These are phyloP conservation scores for Ephialtes manifestator DNA, from an alignment of 2,888 invertebrate species.

Conservation along the genomic window DNA sequence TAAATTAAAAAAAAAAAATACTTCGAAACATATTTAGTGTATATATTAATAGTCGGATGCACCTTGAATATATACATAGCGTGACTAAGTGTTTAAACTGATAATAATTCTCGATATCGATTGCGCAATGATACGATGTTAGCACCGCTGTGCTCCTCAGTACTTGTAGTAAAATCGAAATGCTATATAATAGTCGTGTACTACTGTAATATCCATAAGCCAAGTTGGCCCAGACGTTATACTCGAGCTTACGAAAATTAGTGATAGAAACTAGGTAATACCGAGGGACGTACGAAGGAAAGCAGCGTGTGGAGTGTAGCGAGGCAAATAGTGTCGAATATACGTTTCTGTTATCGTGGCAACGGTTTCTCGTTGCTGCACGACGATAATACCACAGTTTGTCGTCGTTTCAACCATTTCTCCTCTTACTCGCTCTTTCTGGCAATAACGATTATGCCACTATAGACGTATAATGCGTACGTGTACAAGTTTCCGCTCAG, in stretches of 20 bases:
- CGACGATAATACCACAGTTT: constrained; percentile 40
- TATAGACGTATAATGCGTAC: constrained; percentile 9
- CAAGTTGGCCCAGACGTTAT: constrained; percentile 36
- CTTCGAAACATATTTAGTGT: too few species aligned
- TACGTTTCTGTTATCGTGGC: constrained; percentile 42
- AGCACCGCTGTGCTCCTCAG: background rate
- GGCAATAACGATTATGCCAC: constrained; percentile 11
- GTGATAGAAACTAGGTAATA: constrained; percentile 27
- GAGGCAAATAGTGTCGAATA: constrained; percentile 17
- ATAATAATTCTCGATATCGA: constrained; percentile 42
- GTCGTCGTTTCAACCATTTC: constrained; percentile 42
- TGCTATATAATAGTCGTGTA: background rate
- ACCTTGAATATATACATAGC: background rate
- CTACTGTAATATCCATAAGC: constrained; percentile 29
- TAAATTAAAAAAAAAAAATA: too few species aligned
- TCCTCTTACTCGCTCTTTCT: constrained; percentile 32
- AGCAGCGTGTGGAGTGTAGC: background rate
- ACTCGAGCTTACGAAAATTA: constrained; percentile 38
- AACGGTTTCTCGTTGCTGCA: background rate
- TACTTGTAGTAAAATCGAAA: background rate
- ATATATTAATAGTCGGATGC: too few species aligned
- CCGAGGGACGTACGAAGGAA: background rate
- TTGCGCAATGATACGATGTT: constrained; percentile 44
- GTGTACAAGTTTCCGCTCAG: constrained; percentile 26
- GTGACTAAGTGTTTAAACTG: background rate